A percentile compares a stretch with the other conserved stretches of the same genome.
phyloP scores from a whole-genome alignment of 2,113 vertebrate species.

The Anseranas semipalmata region DNA sequence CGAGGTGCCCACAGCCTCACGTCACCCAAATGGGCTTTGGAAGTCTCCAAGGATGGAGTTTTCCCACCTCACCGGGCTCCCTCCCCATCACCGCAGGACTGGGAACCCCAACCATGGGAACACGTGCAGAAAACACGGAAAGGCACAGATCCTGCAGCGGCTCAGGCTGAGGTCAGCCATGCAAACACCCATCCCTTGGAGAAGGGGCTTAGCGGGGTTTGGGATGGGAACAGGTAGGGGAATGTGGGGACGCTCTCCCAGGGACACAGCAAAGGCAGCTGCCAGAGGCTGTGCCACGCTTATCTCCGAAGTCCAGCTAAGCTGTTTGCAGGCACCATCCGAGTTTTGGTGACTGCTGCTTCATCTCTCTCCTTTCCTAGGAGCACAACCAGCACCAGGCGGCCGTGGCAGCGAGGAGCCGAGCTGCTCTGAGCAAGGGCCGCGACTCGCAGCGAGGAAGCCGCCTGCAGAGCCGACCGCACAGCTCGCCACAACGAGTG shows the following conservation, averaged over 20 bases:
- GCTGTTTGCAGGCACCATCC: neutral
- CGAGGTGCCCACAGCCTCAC: neutral
- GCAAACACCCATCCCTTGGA: neutral
- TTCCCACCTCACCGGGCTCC: neutral
- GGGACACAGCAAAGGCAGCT: neutral
- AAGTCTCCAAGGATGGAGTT: neutral
- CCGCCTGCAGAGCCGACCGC: neutral
- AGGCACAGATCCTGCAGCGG: neutral
- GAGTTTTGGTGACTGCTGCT: neutral
- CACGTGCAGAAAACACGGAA: neutral
- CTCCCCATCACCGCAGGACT: neutral
- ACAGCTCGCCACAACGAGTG: neutral
- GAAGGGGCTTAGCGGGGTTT: neutral
- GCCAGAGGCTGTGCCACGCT: neutral
- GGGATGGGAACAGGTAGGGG: neutral
- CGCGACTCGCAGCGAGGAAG: fast-evolving
- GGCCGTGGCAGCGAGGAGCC: too few relatives aligned
- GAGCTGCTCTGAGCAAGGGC: neutral
- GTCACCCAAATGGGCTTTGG: neutral
- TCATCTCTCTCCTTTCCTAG: neutral
- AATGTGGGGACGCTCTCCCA: neutral
- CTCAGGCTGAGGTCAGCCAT: neutral
- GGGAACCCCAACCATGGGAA: neutral
- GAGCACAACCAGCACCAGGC: neutral
- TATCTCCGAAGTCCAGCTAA: neutral